Evolutionary conservation across 2,113 vertebrate genomes (phyloP).

Genomic region (Alectura lathami): DNA sequence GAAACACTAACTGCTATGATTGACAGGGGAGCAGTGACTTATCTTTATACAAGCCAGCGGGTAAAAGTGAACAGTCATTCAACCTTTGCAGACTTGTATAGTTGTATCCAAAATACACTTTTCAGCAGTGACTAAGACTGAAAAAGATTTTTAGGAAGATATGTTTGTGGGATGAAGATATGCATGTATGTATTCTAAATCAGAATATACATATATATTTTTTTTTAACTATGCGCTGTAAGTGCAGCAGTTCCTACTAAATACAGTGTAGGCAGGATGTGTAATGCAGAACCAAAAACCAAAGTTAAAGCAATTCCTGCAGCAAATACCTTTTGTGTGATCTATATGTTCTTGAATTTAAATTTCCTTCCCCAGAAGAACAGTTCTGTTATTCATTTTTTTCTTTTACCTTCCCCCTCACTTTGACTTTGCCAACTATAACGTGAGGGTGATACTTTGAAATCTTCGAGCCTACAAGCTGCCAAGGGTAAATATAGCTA

Average conservation of each 20-base stretch:
- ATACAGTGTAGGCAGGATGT: background rate
- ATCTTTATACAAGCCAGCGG: background rate
- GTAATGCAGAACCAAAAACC: background rate
- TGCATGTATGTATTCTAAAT: background rate
- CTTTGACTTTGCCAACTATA: background rate
- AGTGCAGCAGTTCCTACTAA: background rate
- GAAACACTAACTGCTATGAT: background rate
- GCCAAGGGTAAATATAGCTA: background rate
- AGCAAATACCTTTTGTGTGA: background rate
- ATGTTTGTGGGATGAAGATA: background rate
- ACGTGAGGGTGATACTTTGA: rapidly evolving
- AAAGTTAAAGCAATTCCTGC: background rate
- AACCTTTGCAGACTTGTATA: background rate
- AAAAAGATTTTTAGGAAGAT: background rate
- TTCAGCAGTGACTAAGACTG: background rate
- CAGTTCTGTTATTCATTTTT: background rate
- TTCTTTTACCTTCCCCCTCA: rapidly evolving
- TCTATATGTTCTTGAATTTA: background rate
- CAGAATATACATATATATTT: background rate
- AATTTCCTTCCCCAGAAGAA: background rate
- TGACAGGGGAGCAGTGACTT: background rate
- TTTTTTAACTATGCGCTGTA: background rate
- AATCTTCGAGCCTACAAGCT: background rate
- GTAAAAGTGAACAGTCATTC: background rate
- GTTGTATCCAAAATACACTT: background rate